Percentiles rank a stretch among this genome's conserved stretches.
Evolutionary conservation across 2,888 invertebrate genomes (phyloP).

Genomic region (Griposia aprilina): DNA sequence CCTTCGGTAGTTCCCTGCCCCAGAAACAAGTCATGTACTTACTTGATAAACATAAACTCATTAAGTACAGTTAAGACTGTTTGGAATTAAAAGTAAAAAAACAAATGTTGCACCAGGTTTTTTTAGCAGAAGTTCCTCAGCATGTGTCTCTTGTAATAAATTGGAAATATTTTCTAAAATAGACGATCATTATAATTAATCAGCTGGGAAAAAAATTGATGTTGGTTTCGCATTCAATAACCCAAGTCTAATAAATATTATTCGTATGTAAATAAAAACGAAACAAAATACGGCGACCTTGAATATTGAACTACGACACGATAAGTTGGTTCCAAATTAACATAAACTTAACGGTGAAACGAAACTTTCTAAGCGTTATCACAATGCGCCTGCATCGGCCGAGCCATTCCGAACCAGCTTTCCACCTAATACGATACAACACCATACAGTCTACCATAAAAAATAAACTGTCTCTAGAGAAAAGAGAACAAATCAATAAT

Average conservation of each 20-base stretch:
- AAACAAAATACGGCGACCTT: conserved; percentile 76
- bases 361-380: conserved; percentile 83
- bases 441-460: conserved; percentile 12
- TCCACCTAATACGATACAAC: conserved; percentile 46
- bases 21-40: conserved; percentile 51
- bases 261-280: conserved; percentile 50
- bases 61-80: conserved; percentile 29
- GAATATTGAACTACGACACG: conserved; percentile 79
- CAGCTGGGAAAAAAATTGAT: not conserved
- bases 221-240: conserved; percentile 8
- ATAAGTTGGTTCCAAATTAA: conserved; percentile 73
- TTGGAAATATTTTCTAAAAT: conserved; percentile 17
- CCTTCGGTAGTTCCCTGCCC: conserved; percentile 48
- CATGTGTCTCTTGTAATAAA: not conserved
- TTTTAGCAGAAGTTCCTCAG: not conserved
- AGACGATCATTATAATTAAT: conserved; percentile 9
- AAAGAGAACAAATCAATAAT: conserved; percentile 34
- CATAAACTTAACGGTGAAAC: conserved; percentile 82
- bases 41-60: conserved; percentile 41
- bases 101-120: conserved; percentile 5
- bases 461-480: conserved; percentile 16
- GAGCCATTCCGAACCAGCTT: conserved; percentile 58
- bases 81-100: conserved; percentile 37
- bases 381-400: conserved; percentile 53
- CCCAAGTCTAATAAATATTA: conserved; percentile 14